phyloP scores from a whole-genome alignment of 2,888 invertebrate genomes.

The Chirona hameri region DNA sequence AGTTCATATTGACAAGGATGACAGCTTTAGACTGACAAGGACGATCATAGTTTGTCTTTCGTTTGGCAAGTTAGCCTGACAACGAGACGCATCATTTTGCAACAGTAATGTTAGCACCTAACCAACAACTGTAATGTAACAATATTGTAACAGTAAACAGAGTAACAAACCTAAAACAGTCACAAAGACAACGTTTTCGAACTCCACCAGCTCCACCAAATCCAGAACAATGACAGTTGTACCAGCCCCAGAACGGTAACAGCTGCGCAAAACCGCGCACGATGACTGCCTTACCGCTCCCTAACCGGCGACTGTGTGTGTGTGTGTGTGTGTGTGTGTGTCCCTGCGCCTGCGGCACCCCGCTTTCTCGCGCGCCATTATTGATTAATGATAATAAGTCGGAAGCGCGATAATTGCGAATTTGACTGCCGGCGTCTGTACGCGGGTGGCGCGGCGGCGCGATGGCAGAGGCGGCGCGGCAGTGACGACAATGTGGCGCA shows the following conservation, averaged over 20 bases:
- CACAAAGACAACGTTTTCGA: no score
- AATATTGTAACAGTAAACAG: no score
- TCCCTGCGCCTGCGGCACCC: background rate
- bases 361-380: background rate
- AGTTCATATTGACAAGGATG: no score
- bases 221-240: background rate
- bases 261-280: background rate
- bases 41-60: no score
- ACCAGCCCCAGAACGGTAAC: background rate
- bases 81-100: no score
- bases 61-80: no score
- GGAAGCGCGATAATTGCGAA: slow-evolving; percentile 23
- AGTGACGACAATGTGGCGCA: background rate
- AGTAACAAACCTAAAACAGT: no score
- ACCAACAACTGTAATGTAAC: no score
- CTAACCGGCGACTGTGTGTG: no score
- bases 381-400: slow-evolving; percentile 27
- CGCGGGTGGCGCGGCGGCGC: background rate
- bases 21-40: no score
- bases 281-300: background rate
- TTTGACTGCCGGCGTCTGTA: background rate
- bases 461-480: background rate
- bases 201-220: background rate
- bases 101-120: no score
- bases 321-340: no score